A percentile compares a stretch with the other conserved stretches of the same genome.
phyloP scores from a whole-genome alignment of 2,888 invertebrate genomes.

The Anodontia alba region DNA sequence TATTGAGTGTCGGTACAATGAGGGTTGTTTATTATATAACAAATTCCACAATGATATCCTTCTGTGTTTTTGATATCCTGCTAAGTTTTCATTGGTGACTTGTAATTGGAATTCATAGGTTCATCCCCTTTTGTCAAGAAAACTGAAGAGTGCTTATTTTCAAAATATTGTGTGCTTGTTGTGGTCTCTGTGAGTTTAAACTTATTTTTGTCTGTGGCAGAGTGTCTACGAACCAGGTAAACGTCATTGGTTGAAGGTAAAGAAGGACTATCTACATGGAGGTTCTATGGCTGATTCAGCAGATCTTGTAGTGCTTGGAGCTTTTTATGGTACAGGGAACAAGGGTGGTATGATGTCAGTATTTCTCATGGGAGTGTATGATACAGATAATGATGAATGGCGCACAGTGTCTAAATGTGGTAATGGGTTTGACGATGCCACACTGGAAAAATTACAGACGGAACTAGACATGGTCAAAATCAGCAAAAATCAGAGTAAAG shows the following conservation, averaged over 20 bases:
- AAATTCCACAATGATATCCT: too few species aligned
- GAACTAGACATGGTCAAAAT: constrained; percentile 92
- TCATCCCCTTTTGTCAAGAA: too few species aligned
- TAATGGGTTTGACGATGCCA: constrained; percentile 93
- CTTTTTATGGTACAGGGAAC: constrained; percentile 97
- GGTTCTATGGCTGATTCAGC: constrained; percentile 98
- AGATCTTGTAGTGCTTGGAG: constrained; percentile 96
- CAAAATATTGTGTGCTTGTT: too few species aligned
- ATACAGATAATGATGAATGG: constrained; percentile 89
- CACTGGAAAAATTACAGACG: constrained; percentile 90
- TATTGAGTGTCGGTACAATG: too few species aligned
- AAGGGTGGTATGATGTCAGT: constrained; percentile 94
- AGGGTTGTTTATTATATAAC: too few species aligned
- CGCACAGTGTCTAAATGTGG: constrained; percentile 95
- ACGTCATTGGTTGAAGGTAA: constrained; percentile 97
- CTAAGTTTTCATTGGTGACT: too few species aligned
- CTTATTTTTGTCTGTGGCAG: constrained; percentile 86
- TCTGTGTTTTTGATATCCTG: too few species aligned
- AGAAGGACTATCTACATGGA: constrained; percentile 96
- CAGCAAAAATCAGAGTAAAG: constrained; percentile 86
- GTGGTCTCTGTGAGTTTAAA: too few species aligned
- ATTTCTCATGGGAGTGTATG: constrained; percentile 96
- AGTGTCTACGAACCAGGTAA: constrained; percentile 96
- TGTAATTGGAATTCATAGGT: too few species aligned
- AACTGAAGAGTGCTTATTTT: too few species aligned